Conservation (phyloP, 2,888 invertebrate species). For the Trisateles emortualis region DNA sequence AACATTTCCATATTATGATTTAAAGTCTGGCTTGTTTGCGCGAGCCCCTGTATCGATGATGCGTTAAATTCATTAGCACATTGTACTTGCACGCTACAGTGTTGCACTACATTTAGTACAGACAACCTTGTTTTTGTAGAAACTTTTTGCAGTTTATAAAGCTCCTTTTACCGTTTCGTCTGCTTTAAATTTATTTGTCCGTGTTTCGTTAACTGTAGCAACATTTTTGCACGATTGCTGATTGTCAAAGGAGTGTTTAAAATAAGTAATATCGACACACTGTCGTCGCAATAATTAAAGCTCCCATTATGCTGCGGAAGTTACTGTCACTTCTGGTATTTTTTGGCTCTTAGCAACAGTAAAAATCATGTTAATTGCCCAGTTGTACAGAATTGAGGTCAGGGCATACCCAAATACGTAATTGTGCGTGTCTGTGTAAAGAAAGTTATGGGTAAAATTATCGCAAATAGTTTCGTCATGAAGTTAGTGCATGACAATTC, state of each 20-base stretch:
- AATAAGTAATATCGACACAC: neutral
- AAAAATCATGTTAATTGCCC: neutral
- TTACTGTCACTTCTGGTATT: neutral
- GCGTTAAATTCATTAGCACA: constrained; percentile 9
- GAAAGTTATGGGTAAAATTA: neutral
- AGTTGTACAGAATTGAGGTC: constrained; percentile 1
- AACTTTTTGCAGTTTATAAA: neutral
- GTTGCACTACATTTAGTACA: constrained; percentile 8
- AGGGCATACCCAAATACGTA: neutral
- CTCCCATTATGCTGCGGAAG: neutral
- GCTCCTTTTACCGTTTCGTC: neutral
- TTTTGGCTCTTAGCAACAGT: neutral
- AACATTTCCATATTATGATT: constrained; percentile 8
- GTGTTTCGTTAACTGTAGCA: no score
- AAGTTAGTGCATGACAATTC: neutral
- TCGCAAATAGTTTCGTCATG: constrained; percentile 9
- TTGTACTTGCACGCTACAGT: constrained; percentile 9
- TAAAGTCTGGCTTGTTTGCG: neutral
- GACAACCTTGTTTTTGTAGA: neutral
- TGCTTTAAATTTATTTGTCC: neutral
- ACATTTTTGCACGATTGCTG: neutral
- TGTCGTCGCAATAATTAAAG: neutral
- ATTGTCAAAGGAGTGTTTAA: neutral
- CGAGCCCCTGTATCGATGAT: constrained; percentile 1
- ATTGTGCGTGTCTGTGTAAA: neutral